phyloP scores from a whole-genome alignment of 2,888 invertebrate genomes.

The Drosophila cracens region DNA sequence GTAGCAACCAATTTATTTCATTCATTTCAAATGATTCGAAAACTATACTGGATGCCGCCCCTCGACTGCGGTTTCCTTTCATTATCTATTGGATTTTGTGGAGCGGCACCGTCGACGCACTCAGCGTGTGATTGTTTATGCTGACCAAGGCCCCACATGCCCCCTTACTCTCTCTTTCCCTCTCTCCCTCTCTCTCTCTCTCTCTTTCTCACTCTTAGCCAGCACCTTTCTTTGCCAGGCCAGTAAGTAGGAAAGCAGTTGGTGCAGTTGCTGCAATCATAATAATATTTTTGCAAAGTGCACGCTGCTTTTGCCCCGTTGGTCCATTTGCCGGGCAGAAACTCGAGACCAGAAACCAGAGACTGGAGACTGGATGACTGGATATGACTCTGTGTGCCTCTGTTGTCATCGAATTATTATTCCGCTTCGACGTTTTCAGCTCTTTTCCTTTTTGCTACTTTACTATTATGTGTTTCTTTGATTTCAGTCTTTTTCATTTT shows the following conservation, averaged over 20 bases:
- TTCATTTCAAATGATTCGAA: slow-evolving; percentile 63
- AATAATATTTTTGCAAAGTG: slow-evolving; percentile 68
- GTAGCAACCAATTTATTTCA: slow-evolving; percentile 61
- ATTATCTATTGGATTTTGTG: slow-evolving; percentile 64
- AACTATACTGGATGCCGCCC: slow-evolving; percentile 29
- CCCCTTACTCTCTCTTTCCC: background rate
- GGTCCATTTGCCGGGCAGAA: slow-evolving; percentile 17
- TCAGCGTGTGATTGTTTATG: slow-evolving; percentile 70
- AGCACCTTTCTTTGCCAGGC: slow-evolving; percentile 3
- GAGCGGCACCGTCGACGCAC: slow-evolving; percentile 60
- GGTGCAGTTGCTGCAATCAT: slow-evolving; percentile 55
- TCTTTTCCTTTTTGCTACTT: slow-evolving; percentile 63
- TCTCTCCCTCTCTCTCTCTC: background rate
- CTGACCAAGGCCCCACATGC: slow-evolving; percentile 35
- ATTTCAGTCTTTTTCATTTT: slow-evolving; percentile 47
- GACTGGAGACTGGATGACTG: slow-evolving; percentile 34
- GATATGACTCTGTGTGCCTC: slow-evolving; percentile 29
- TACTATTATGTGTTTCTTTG: slow-evolving; percentile 70
- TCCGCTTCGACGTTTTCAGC: slow-evolving; percentile 67
- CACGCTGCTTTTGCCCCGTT: slow-evolving; percentile 19
- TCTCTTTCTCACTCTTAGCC: background rate
- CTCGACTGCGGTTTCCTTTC: slow-evolving; percentile 51
- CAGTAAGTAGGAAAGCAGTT: slow-evolving; percentile 37
- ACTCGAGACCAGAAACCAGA: background rate
- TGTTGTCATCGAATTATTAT: slow-evolving; percentile 69